Evolutionary conservation across 2,797 vertebrate species (phyloP).

Genomic region (Xerus rutilus): DNA sequence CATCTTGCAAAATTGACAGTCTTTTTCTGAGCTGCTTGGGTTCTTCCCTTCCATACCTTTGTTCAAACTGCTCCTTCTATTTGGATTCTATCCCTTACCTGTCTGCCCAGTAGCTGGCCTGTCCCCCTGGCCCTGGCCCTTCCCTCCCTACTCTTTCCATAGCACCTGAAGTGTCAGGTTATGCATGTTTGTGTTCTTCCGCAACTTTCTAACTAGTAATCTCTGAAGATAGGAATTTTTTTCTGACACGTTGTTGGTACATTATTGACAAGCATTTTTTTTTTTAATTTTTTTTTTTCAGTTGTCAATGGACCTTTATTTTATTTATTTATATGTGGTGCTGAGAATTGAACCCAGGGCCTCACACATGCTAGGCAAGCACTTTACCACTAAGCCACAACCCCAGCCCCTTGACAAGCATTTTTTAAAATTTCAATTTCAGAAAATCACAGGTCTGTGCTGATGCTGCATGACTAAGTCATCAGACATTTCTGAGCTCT

Average conservation of each 20-base stretch:
- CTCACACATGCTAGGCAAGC: no score
- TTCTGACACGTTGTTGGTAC: neutral
- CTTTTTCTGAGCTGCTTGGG: neutral
- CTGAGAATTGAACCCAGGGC: no score
- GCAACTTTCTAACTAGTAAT: neutral
- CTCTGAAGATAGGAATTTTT: constrained; percentile 13
- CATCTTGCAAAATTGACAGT: neutral
- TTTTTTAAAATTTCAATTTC: constrained; percentile 5
- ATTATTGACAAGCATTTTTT: neutral
- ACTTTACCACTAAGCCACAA: no score
- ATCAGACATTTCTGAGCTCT: neutral
- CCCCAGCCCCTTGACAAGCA: neutral
- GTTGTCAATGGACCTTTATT: no score
- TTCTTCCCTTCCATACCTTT: neutral
- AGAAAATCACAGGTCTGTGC: neutral
- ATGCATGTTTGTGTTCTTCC: neutral
- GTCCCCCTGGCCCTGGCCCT: no score
- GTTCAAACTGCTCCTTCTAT: neutral
- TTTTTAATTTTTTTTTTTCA: no score
- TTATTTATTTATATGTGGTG: no score
- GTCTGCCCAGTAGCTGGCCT: no score
- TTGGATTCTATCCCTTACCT: neutral
- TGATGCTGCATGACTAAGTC: neutral
- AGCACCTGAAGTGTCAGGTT: neutral
- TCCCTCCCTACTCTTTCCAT: neutral